These are phyloP conservation scores for Bicyclus anynana DNA, from an alignment of 1,140 invertebrate genomes.

Conservation along the genomic window DNA sequence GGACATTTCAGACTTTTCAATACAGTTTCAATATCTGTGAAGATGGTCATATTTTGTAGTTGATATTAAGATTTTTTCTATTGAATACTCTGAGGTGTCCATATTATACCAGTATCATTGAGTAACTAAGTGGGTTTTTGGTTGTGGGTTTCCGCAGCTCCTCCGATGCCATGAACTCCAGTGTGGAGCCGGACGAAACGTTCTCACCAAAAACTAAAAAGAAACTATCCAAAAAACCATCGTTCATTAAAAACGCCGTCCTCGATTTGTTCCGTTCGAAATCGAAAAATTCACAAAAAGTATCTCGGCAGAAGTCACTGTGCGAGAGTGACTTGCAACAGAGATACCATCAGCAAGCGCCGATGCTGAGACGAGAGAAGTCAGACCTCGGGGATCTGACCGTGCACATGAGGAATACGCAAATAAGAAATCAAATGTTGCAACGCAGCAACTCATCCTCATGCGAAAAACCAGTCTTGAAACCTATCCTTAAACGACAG, in stretches of 20 bases:
- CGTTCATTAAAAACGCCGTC: conserved; percentile 76
- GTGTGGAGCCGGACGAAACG: conserved; percentile 67
- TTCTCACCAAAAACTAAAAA: conserved; percentile 76
- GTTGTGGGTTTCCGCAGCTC: conserved; percentile 76
- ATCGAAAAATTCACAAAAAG: conserved; percentile 72
- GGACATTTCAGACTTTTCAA: conserved; percentile 58
- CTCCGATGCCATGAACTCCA: conserved; percentile 71
- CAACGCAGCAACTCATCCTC: conserved; percentile 75
- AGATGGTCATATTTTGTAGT: conserved; percentile 17
- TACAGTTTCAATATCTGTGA: conserved; percentile 23
- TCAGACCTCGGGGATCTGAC: conserved; percentile 63
- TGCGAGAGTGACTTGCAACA: conserved; percentile 71
- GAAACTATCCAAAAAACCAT: conserved; percentile 77
- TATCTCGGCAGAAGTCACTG: conserved; percentile 71
- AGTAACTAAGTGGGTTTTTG: conserved; percentile 74
- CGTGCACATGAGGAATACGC: conserved; percentile 58
- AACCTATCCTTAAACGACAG: conserved; percentile 73
- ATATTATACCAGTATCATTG: conserved; percentile 50
- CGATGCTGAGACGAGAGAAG: conserved; percentile 68
- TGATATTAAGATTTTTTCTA: conserved; percentile 28
- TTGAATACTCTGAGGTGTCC: conserved; percentile 58
- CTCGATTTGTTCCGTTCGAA: conserved; percentile 76
- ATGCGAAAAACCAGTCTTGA: conserved; percentile 68
- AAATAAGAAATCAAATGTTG: conserved; percentile 70
- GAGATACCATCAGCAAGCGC: conserved; percentile 51